Evolutionary conservation across 2,797 vertebrate genomes (phyloP).

Genomic region (Streptopelia turtur): DNA sequence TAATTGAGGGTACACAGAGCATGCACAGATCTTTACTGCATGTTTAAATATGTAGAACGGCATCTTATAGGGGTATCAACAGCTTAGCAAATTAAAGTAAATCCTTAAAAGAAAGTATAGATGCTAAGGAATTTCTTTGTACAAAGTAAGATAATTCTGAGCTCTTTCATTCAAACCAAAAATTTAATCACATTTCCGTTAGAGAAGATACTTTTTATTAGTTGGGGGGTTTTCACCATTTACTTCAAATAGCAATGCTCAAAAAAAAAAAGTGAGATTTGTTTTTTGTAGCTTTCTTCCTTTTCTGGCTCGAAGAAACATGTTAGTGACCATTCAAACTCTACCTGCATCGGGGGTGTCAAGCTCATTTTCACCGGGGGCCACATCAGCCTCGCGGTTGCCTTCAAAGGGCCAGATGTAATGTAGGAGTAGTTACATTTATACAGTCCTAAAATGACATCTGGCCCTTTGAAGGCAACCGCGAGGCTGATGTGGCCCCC

Average conservation of each 20-base stretch:
- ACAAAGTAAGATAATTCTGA: neutral
- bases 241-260: neutral
- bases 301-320: neutral
- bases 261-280: neutral
- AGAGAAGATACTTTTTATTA: neutral
- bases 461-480: too few species aligned
- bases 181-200: neutral
- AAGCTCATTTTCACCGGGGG: too few species aligned
- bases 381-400: too few species aligned
- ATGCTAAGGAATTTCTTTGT: neutral
- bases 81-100: neutral
- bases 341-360: too few species aligned
- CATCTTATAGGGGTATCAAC: neutral
- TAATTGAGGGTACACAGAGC: constrained; percentile 21
- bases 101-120: neutral
- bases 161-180: neutral
- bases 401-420: too few species aligned
- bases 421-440: too few species aligned
- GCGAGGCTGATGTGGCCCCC: too few species aligned
- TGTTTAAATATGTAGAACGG: neutral
- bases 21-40: neutral
- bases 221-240: neutral
- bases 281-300: neutral
- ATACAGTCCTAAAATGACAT: too few species aligned
- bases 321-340: neutral